Evolutionary conservation across 2,888 invertebrate species (phyloP).

Genomic region (Plemyria rubiginata): DNA sequence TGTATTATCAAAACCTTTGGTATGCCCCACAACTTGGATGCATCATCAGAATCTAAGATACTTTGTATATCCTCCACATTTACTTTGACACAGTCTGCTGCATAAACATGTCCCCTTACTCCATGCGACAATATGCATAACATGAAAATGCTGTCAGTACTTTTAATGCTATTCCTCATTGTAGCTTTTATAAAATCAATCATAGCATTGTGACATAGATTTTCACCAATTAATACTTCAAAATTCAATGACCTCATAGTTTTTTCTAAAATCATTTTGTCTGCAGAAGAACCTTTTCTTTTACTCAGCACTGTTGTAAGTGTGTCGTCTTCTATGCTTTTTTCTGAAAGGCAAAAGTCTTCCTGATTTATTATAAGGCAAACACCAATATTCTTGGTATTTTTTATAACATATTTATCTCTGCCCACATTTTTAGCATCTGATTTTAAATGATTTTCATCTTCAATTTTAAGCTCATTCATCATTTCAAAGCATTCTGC

Average conservation of each 20-base stretch:
- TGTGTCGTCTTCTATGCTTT: slow-evolving; percentile 57
- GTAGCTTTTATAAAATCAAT: slow-evolving; percentile 61
- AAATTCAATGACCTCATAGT: slow-evolving; percentile 71
- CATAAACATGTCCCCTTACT: slow-evolving; percentile 70
- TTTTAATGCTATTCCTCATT: slow-evolving; percentile 54
- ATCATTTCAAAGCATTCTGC: slow-evolving; percentile 55
- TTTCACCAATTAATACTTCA: slow-evolving; percentile 59
- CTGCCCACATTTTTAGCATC: slow-evolving; percentile 53
- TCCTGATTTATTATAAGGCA: slow-evolving; percentile 78
- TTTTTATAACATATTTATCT: slow-evolving; percentile 65
- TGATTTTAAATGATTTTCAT: slow-evolving; percentile 56
- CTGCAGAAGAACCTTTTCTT: slow-evolving; percentile 65
- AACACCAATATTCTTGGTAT: slow-evolving; percentile 65
- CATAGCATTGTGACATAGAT: slow-evolving; percentile 64
- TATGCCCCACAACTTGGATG: slow-evolving; percentile 57
- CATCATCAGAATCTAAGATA: slow-evolving; percentile 66
- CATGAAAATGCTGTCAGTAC: slow-evolving; percentile 73
- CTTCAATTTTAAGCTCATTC: slow-evolving; percentile 47
- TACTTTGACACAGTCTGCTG: slow-evolving; percentile 73
- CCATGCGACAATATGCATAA: slow-evolving; percentile 78
- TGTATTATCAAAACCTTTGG: slow-evolving; percentile 76
- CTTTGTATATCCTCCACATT: slow-evolving; percentile 72
- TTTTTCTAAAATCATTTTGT: slow-evolving; percentile 57
- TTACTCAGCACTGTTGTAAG: slow-evolving; percentile 49
- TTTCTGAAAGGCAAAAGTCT: slow-evolving; percentile 67